Percentiles rank a stretch among this genome's conserved stretches.
phyloP scores from a whole-genome alignment of 1,140 invertebrate genomes.

The Caerostris extrusa region DNA sequence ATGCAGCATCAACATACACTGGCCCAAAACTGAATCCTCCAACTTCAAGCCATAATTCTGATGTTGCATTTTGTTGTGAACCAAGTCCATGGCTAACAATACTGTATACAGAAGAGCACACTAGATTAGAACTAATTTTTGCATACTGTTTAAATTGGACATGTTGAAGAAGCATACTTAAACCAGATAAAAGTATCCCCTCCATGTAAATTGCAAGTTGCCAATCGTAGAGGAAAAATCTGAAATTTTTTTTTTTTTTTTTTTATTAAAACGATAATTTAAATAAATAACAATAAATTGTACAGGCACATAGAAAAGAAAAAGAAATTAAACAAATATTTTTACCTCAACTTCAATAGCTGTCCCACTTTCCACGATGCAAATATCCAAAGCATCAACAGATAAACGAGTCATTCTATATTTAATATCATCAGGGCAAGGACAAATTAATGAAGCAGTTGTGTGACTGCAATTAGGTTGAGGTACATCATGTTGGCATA shows the following conservation, averaged over 20 bases:
- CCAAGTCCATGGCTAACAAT: slow-evolving; percentile 74
- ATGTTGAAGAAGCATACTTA: slow-evolving; percentile 93
- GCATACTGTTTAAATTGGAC: slow-evolving; percentile 87
- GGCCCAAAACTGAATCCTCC: slow-evolving; percentile 94
- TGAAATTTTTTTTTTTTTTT: slow-evolving; percentile 79
- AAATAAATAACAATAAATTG: neutral
- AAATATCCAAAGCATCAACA: slow-evolving; percentile 94
- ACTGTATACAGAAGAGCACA: slow-evolving; percentile 78
- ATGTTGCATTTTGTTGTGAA: slow-evolving; percentile 66
- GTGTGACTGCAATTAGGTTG: slow-evolving; percentile 89
- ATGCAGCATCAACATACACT: slow-evolving; percentile 94
- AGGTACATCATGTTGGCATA: slow-evolving; percentile 92
- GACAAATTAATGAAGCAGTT: slow-evolving; percentile 86
- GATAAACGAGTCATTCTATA: slow-evolving; percentile 96
- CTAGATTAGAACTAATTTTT: slow-evolving; percentile 78
- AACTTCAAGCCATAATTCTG: slow-evolving; percentile 91
- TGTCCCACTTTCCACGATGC: slow-evolving; percentile 93
- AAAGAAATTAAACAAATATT: neutral
- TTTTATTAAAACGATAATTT: too few relatives aligned
- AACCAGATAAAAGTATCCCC: slow-evolving; percentile 92
- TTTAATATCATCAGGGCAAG: slow-evolving; percentile 94
- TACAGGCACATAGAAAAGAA: neutral
- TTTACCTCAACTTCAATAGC: slow-evolving; percentile 92
- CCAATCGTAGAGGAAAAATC: slow-evolving; percentile 91
- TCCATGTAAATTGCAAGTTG: slow-evolving; percentile 96